phyloP scores from a whole-genome alignment of 2,797 vertebrate genomes.

The Stomatorhinus walkeri region DNA sequence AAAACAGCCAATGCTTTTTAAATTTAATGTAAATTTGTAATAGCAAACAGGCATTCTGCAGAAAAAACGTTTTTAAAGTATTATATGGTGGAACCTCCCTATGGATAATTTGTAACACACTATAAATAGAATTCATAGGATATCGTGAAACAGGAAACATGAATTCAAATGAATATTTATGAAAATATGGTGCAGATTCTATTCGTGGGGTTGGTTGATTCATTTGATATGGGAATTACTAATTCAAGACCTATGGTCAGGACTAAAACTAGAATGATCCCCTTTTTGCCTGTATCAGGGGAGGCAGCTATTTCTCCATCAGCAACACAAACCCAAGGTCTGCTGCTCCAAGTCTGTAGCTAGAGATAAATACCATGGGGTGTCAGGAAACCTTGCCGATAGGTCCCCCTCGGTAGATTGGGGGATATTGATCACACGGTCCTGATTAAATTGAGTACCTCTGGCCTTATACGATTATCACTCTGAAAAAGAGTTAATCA shows the following conservation, averaged over 20 bases:
- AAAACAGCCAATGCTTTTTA: not conserved
- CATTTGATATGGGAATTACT: conserved; percentile 1
- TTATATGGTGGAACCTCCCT: not conserved
- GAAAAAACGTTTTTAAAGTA: not conserved
- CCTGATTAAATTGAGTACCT: not conserved
- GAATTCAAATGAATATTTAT: conserved; percentile 3
- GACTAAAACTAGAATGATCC: not conserved
- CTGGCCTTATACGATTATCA: not conserved
- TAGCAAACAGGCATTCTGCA: not conserved
- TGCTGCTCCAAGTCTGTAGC: not conserved
- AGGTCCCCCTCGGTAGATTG: not conserved
- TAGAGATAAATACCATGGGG: not conserved
- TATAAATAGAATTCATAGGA: not conserved
- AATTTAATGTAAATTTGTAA: not conserved
- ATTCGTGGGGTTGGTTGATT: not conserved
- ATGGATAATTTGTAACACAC: not conserved
- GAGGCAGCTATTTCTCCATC: not conserved
- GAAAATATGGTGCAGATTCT: not conserved
- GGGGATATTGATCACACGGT: not conserved
- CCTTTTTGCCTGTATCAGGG: not conserved
- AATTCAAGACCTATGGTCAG: not conserved
- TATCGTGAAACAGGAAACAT: not conserved
- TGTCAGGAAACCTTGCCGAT: not conserved
- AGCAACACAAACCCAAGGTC: not conserved
- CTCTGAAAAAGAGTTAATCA: not conserved